Conservation (phyloP, 2,888 invertebrate genomes). For the Caenorhabditis imperialis region DNA sequence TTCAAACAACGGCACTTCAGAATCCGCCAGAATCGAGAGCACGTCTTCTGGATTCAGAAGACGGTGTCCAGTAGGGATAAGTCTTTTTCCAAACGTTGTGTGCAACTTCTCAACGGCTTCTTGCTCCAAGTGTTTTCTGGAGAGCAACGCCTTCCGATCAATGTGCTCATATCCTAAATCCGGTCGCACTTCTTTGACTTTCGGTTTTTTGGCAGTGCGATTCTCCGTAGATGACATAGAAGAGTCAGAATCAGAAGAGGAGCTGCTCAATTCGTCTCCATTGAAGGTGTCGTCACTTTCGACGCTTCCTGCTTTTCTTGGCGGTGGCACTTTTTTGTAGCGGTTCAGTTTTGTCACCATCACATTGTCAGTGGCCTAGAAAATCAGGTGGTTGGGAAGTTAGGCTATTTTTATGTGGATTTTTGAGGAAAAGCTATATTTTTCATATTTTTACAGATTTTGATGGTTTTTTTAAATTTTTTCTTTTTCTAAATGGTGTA, state of each 20-base stretch:
- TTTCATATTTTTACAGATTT: no score
- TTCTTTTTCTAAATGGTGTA: no score
- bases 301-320: background rate
- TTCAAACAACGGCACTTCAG: background rate
- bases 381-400: no score
- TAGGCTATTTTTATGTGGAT: no score
- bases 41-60: constrained; percentile 15
- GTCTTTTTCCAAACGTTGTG: background rate
- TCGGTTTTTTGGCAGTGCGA: background rate
- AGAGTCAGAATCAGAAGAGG: background rate
- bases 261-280: background rate
- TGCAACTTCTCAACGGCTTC: constrained; percentile 7
- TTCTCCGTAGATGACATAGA: no score
- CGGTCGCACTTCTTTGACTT: background rate
- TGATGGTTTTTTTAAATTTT: no score
- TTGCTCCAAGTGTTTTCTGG: background rate
- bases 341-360: no score
- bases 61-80: background rate
- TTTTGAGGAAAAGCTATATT: no score
- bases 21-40: constrained; percentile 9
- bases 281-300: background rate
- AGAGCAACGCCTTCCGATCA: constrained; percentile 8
- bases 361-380: no score
- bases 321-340: no score
- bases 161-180: constrained; percentile 52